Evolutionary conservation across 2,797 vertebrate genomes (phyloP).

Genomic region (Hephaestus fuliginosus): DNA sequence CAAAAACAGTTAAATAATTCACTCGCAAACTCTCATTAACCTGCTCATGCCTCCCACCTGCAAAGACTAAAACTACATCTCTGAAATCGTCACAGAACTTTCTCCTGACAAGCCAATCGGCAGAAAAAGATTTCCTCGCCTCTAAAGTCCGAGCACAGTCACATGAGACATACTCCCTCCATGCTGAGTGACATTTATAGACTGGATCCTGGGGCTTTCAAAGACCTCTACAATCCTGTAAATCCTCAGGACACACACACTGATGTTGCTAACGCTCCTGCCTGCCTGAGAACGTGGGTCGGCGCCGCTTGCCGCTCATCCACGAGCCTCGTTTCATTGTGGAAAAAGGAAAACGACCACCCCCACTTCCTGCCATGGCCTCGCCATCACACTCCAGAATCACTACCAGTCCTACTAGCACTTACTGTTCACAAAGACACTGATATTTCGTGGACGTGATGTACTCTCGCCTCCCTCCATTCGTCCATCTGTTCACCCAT

Average conservation of each 20-base stretch:
- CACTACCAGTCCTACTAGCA: constrained; percentile 52
- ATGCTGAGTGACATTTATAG: constrained; percentile 33
- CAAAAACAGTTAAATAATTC: constrained; percentile 35
- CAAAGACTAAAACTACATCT: too few relatives aligned
- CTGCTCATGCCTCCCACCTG: not conserved
- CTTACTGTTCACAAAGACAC: constrained; percentile 59
- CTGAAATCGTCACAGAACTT: not conserved
- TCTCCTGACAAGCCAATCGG: constrained; percentile 15
- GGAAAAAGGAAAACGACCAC: constrained; percentile 10
- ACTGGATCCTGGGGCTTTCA: constrained; percentile 39
- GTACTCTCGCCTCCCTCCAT: constrained; percentile 16
- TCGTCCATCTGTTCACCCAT: not conserved
- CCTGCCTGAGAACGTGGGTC: constrained; percentile 62
- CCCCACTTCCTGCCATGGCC: constrained; percentile 1
- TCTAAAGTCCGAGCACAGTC: constrained; percentile 58
- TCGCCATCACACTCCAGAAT: constrained; percentile 37
- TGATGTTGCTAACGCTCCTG: constrained; percentile 62
- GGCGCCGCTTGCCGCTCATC: constrained; percentile 23
- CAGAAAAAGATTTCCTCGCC: constrained; percentile 20
- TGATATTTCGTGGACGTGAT: constrained; percentile 56
- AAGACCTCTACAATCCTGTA: constrained; percentile 27
- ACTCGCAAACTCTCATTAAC: constrained; percentile 20
- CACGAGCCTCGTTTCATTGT: constrained; percentile 24
- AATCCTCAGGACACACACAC: constrained; percentile 68
- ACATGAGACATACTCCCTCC: constrained; percentile 8